These are phyloP conservation scores for Zalophus californianus DNA, from an alignment of 2,797 vertebrate genomes.

Conservation along the genomic window DNA sequence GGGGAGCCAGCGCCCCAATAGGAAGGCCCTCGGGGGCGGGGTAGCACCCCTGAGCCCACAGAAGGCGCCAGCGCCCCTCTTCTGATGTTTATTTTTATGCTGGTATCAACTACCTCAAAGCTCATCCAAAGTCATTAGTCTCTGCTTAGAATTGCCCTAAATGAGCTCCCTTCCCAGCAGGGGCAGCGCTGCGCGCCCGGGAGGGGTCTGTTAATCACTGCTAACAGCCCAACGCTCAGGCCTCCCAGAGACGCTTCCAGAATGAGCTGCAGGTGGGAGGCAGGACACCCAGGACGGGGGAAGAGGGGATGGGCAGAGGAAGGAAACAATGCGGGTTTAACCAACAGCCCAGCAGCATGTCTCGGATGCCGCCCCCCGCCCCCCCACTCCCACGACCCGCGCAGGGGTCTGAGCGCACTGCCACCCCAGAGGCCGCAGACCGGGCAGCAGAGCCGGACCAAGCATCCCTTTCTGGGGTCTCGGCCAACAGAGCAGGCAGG, in stretches of 20 bases:
- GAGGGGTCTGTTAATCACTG: not conserved
- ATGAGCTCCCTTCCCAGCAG: not conserved
- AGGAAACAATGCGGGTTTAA: too few species aligned
- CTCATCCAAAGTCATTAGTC: not conserved
- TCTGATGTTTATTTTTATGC: slow-evolving; percentile 37
- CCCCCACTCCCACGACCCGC: fast-evolving
- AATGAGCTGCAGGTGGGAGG: not conserved
- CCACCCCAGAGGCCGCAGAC: not conserved
- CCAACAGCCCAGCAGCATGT: fast-evolving
- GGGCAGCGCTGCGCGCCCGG: not conserved
- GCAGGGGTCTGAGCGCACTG: fast-evolving
- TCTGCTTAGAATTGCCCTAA: not conserved
- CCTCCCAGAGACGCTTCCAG: not conserved
- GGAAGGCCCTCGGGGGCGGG: not conserved
- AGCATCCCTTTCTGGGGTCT: not conserved
- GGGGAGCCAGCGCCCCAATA: not conserved
- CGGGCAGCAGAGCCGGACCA: not conserved
- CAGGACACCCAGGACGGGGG: fast-evolving
- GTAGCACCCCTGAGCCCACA: fast-evolving
- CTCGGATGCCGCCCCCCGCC: not conserved
- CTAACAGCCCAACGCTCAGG: not conserved
- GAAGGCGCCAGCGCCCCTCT: not conserved
- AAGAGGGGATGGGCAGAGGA: not conserved
- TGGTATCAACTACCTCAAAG: not conserved
- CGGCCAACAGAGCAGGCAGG: not conserved